Conservation (phyloP, 2,888 invertebrate species). For the Epinotia nisella region DNA sequence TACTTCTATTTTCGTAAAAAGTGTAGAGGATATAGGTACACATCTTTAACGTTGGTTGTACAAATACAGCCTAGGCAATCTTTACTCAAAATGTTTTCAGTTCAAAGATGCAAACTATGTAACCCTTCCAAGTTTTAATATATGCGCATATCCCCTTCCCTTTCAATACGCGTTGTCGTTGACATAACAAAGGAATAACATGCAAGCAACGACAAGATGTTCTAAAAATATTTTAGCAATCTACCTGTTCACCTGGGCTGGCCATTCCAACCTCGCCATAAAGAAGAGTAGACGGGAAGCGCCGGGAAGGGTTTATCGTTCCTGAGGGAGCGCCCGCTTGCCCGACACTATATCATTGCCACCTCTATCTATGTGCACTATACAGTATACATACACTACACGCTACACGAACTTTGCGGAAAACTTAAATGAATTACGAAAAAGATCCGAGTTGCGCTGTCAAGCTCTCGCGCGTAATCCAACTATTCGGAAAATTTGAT, state of each 20-base stretch:
- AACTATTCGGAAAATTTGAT: conserved; percentile 12
- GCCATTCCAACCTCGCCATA: conserved; percentile 83
- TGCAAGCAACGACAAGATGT: conserved; percentile 80
- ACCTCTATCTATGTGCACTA: conserved; percentile 74
- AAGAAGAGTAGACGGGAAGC: conserved; percentile 83
- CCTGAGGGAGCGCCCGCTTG: conserved; percentile 79
- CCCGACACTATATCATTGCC: conserved; percentile 84
- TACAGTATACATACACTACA: conserved; percentile 62
- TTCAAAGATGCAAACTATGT: not conserved
- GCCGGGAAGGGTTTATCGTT: conserved; percentile 82
- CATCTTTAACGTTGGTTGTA: too few species aligned
- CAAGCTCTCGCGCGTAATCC: conserved; percentile 25
- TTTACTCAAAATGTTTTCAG: not conserved
- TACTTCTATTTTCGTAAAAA: too few species aligned
- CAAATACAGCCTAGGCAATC: not conserved
- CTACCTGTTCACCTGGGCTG: conserved; percentile 83
- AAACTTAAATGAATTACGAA: conserved; percentile 45
- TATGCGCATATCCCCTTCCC: conserved; percentile 69
- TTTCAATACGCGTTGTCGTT: conserved; percentile 72
- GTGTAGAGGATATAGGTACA: too few species aligned
- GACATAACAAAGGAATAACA: conserved; percentile 82
- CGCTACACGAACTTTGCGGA: conserved; percentile 58
- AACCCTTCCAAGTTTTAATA: conserved; percentile 2
- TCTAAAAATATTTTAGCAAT: conserved; percentile 84
- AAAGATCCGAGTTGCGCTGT: conserved; percentile 34